Evolutionary conservation across 2,888 invertebrate genomes (phyloP), one percentile per base, ranked within the genome.

Genomic region (Drosophila neotestacea): DNA sequence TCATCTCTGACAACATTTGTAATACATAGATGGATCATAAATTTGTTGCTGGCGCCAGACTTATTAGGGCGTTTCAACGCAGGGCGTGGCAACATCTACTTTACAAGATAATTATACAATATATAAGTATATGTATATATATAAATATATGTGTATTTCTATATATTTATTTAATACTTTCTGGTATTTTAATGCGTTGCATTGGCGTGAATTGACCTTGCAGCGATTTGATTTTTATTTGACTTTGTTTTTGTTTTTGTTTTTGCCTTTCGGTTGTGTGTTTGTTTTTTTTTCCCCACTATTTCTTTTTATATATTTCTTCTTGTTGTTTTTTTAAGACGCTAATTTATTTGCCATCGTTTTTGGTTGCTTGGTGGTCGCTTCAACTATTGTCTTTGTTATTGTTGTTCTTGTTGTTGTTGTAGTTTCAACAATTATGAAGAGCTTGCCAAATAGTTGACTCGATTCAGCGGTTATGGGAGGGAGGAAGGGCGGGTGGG

Each of bases 301-400:
- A 10, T 27, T 13, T 41, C 11, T 34, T 27, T 52, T 27, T 27
- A 42, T 58, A 39, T 63, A 27, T 51, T 28, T 41, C 36, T 9
- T 34, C 10, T 51, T 44, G 60, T 64, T 58, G 32, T 51, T 48
- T 55, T 70, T 68, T 72, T 73, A 87, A 85, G 81, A 83, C 75
- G 81, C 77, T 87, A 87, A 85, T 87, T 85, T 85, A 87, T 85
- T 79, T 85, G 81, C 61, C 68, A 81, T 73, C 68, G 82, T 60
- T 67, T 86, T 77, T 28, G 68, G 65, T 70, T 67, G 39, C 82
- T 76, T 16, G 70, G 67, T 72, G 69, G 39, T 62, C 52, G 41
- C 48, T 48, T 42, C 66, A 70, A 66, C 60, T 42, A 32, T 39
- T 58, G 69, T 38, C 65, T 63, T 68, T 74, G 64, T 56, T 7